Base-by-base conservation (phyloP, 2,797 vertebrate species). In the Cyprinella venusta region DNA sequence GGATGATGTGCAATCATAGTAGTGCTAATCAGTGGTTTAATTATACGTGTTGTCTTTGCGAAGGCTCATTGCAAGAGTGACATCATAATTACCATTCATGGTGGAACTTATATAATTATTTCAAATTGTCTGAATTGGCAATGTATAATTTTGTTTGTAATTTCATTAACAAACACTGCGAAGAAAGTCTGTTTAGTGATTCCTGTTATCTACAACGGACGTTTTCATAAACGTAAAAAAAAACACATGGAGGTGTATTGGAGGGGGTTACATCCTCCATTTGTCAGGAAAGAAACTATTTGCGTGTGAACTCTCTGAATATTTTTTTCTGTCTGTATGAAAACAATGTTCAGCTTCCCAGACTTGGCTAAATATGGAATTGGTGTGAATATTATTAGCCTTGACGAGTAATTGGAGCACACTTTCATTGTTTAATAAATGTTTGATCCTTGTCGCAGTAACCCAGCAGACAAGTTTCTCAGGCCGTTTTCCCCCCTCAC, bases 21-120 rank as follows among this genome's bases (percentile, higher is more conserved):
- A 15, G 50, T 42, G 65, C 78, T 80, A 59, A 56, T 30, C 38
- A 70, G 38, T n/a, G 24, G 26, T 48, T 80, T 80, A 80, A 70
- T 61, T 59, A 42, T 30, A 79, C 2, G 0, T 21, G 36, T 30
- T 61, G 16, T 69, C 36, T 10, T 54, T 45, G n/a, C 70, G 4
- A 12, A 56, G 48, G 64, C n/a, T 42, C 9, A 56, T 33, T 67
- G n/a, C 15, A n/a, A 67, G 30, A 69, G n/a, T 69, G 50, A 40
- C 16, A 56, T 21, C 16, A 40, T 24, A 70, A 80, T 69, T 30
- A 69, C 16, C 19, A 24, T 54, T 79, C 48, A 68, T n/a, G 5
- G 33, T 68, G 21, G 15, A 54, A 36, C 26, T 50, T 30, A n/a
- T 52, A 38, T 24, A 40, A 76, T 76, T 12, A 26, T 42, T 61